Evolutionary conservation across 2,888 invertebrate genomes (phyloP), one percentile per base, ranked within the genome.

Genomic region (Zonitis immaculata): DNA sequence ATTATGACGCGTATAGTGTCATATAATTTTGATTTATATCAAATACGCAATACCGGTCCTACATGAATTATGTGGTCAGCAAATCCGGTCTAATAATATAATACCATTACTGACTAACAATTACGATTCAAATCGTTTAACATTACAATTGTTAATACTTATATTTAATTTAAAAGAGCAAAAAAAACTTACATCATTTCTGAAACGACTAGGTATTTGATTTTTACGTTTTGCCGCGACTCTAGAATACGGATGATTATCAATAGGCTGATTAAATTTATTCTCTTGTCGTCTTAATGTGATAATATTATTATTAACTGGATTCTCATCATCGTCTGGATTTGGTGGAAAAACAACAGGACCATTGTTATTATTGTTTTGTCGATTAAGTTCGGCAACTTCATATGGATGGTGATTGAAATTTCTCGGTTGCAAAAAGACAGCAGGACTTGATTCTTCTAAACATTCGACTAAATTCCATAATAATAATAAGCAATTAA

Each of bases 401-500:
- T 61, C 61, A 49, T 71, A 72, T 6, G 77, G 75, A 67, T 77
- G 76, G 27, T 74, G 76, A 66, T 78, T 77, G 66, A 73, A 77
- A 66, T 76, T 71, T 50, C 76, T 66, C 5, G 76, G 76, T 28
- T 67, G 63, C 32, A 77, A 67, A 55, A 69, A 71, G 54, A 75
- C 66, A 65, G 73, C 75, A 18, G 72, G 73, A 47, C 71, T 68
- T 20, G 66, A 66, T 59, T 71, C 71, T 60, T 75, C 70, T 35
- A 66, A 49, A 28, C 49, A 43, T 32, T 14, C 26, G 44, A 47
- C 52, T 12, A 43, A 50, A 20, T 48, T 54, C 43, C 44, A 55
- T 26, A 51, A 50, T 35, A 47, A 47, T n/a, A n/a, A n/a, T n/a
- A n/a, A n/a, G n/a, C n/a, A 42, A 47, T 47, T 50, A 27, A 25